Evolutionary conservation across 2,797 vertebrate genomes (phyloP).

Genomic region (Pangasius sanitwongsei): DNA sequence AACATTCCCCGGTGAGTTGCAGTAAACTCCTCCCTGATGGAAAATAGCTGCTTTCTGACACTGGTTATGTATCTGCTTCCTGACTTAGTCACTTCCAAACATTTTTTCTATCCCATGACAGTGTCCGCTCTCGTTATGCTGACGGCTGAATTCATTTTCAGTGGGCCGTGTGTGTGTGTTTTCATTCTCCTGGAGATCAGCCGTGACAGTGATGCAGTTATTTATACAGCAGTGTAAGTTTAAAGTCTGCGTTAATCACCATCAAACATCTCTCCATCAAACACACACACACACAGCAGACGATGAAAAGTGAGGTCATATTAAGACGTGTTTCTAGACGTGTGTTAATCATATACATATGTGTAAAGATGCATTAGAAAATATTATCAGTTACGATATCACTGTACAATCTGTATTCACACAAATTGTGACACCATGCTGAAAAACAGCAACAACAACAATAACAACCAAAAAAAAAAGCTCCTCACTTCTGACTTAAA

Average conservation of each 20-base stretch:
- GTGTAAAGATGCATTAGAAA: background rate
- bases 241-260: background rate
- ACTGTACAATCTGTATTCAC: background rate
- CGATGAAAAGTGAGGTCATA: background rate
- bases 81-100: background rate
- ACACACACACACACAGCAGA: background rate
- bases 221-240: conserved; percentile 13
- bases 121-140: background rate
- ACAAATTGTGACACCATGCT: background rate
- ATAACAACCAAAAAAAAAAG: background rate
- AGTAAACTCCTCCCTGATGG: conserved; percentile 21
- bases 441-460: background rate
- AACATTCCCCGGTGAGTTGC: background rate
- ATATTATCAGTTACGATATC: background rate
- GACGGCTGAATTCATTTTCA: background rate
- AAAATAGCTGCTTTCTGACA: background rate
- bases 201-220: background rate
- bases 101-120: conserved; percentile 1
- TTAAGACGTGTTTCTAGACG: background rate
- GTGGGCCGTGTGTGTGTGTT: background rate
- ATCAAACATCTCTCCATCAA: background rate
- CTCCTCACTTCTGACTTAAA: background rate
- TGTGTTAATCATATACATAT: background rate
- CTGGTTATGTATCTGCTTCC: background rate
- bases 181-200: background rate